Percentiles rank a stretch among this genome's conserved stretches.
phyloP scores from a whole-genome alignment of 30 jellyfish, hydroid and myxozoan species.

The Pseudorhiza aurosa region DNA sequence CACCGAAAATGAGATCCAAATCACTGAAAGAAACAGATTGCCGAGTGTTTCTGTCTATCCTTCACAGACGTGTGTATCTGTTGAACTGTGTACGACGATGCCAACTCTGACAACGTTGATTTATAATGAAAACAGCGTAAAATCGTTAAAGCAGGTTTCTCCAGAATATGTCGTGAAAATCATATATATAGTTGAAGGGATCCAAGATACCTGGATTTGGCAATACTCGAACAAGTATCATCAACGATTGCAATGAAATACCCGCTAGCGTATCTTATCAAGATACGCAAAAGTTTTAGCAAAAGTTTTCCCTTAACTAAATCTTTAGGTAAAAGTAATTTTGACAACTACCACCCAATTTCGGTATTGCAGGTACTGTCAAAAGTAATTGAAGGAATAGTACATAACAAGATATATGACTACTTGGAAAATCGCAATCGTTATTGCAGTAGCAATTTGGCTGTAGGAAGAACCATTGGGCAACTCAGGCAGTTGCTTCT shows the following conservation, averaged over 20 bases:
- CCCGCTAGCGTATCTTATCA: slow-evolving; percentile 8
- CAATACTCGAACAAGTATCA: not conserved
- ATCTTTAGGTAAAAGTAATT: too few relatives aligned
- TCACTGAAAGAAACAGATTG: slow-evolving; percentile 1
- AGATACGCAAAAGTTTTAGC: slow-evolving; percentile 17
- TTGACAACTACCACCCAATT: too few relatives aligned
- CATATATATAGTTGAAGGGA: too few relatives aligned
- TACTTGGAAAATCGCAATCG: slow-evolving; percentile 21
- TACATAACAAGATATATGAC: slow-evolving; percentile 25
- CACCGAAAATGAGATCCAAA: not conserved
- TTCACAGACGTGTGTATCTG: not conserved
- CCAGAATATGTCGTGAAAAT: too few relatives aligned
- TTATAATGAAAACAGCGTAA: not conserved
- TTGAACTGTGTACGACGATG: slow-evolving; percentile 1
- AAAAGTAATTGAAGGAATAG: not conserved
- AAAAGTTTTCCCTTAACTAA: slow-evolving; percentile 14
- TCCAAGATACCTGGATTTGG: slow-evolving; percentile 18
- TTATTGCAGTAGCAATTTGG: slow-evolving; percentile 34
- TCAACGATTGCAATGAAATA: slow-evolving; percentile 17
- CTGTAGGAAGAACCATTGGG: slow-evolving; percentile 14
- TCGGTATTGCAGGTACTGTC: not conserved
- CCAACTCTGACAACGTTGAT: slow-evolving; percentile 17
- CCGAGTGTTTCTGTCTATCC: slow-evolving; percentile 3
- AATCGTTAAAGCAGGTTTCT: slow-evolving; percentile 13
- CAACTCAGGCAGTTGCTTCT: slow-evolving; percentile 29